A percentile compares a stretch with the other conserved stretches of the same genome.
Conservation (phyloP, 2,113 vertebrate species). For the Urocitellus parryii region DNA sequence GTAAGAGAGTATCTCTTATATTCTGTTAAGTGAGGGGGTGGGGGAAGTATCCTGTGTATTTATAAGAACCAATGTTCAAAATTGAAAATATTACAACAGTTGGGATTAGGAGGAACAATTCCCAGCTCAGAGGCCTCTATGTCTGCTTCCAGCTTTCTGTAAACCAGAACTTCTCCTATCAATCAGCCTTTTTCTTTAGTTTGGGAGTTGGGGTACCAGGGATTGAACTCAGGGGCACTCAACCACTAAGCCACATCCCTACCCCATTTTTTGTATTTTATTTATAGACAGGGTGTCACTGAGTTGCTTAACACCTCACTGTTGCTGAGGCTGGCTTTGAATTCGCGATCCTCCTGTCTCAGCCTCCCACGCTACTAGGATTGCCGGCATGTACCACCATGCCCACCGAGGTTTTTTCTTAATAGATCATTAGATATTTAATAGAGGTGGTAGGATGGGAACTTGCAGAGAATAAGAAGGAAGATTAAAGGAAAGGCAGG, state of each 20-base stretch:
- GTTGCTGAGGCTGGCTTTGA: too few species aligned
- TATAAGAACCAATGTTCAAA: background rate
- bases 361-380: too few species aligned
- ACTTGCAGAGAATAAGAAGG: background rate
- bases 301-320: too few species aligned
- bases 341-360: too few species aligned
- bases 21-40: background rate
- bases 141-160: background rate
- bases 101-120: background rate
- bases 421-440: constrained; percentile 29
- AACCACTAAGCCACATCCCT: too few species aligned
- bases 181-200: background rate
- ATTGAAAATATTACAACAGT: background rate
- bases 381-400: too few species aligned
- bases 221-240: too few species aligned
- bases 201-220: too few species aligned
- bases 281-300: too few species aligned
- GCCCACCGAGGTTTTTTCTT: background rate
- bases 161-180: background rate
- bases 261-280: too few species aligned
- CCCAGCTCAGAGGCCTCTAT: background rate
- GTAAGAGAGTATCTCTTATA: background rate
- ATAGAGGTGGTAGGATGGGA: background rate
- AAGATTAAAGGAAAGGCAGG: constrained; percentile 18
- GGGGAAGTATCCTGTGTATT: background rate